Evolutionary conservation across 2,113 vertebrate species (phyloP).

Genomic region (Fulmarus glacialis): DNA sequence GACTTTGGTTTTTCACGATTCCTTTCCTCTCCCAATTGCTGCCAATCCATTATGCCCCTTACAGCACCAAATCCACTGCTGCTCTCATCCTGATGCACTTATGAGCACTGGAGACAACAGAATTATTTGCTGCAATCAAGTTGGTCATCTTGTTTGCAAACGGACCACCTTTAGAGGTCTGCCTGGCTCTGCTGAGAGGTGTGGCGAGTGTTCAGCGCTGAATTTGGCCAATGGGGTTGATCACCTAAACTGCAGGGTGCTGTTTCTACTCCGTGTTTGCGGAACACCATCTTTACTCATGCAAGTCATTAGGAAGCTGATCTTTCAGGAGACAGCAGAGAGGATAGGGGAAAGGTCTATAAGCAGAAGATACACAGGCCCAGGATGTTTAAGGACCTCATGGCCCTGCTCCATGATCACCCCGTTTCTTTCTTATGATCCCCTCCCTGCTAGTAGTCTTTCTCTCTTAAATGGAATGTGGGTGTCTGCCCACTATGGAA

Average conservation of each 20-base stretch:
- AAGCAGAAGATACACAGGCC: background rate
- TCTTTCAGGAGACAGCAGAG: background rate
- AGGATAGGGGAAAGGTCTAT: background rate
- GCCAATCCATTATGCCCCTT: background rate
- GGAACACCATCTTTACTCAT: background rate
- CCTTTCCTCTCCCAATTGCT: constrained; percentile 23
- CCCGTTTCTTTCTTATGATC: background rate
- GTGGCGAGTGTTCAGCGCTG: background rate
- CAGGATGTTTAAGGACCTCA: background rate
- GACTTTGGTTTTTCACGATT: constrained; percentile 46
- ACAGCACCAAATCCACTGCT: background rate
- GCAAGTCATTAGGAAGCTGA: background rate
- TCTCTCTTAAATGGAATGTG: background rate
- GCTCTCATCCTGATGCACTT: background rate
- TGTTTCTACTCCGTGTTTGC: background rate
- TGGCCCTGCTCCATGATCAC: fast-evolving
- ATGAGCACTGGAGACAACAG: background rate
- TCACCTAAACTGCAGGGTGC: background rate
- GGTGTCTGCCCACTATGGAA: background rate
- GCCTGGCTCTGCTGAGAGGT: background rate
- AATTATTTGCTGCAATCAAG: background rate
- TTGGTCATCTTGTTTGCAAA: background rate
- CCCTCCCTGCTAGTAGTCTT: background rate
- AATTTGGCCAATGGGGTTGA: background rate
- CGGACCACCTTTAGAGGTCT: background rate